Evolutionary conservation across 2,113 vertebrate genomes (phyloP).

Genomic region (Catharus bicknelli): DNA sequence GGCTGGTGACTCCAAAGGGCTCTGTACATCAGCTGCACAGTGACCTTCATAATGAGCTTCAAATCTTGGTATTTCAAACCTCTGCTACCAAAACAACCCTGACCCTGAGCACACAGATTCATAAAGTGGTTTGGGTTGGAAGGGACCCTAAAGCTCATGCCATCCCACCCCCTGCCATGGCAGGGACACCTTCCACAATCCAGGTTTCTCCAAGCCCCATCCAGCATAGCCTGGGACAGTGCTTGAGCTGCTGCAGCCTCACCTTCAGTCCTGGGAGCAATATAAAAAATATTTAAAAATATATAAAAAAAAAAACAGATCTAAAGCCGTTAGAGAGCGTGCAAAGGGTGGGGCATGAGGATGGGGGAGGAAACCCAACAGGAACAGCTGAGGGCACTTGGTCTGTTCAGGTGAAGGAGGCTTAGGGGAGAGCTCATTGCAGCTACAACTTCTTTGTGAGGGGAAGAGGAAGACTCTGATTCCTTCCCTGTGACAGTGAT

Average conservation of each 20-base stretch:
- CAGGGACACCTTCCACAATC: neutral
- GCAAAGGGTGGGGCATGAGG: neutral
- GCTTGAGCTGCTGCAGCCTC: neutral
- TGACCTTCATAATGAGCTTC: neutral
- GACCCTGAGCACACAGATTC: neutral
- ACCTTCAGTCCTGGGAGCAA: neutral
- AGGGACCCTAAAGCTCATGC: neutral
- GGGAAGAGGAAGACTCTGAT: neutral
- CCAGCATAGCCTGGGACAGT: neutral
- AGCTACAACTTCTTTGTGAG: neutral
- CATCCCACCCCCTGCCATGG: neutral
- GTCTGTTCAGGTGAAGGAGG: neutral
- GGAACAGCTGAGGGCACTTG: neutral
- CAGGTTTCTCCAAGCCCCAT: rapidly evolving
- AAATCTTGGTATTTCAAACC: neutral
- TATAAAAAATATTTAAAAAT: no score
- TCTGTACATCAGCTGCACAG: neutral
- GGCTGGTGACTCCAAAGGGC: neutral
- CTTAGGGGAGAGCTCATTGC: neutral
- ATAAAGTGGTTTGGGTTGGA: neutral
- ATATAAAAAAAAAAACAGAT: rapidly evolving
- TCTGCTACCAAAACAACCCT: neutral
- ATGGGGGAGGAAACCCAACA: neutral
- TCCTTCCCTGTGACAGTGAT: neutral
- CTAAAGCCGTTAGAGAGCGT: neutral